Percentiles rank a stretch among this genome's conserved stretches.
Conservation (phyloP, 1,140 invertebrate genomes). For the Magallana ariakensis region DNA sequence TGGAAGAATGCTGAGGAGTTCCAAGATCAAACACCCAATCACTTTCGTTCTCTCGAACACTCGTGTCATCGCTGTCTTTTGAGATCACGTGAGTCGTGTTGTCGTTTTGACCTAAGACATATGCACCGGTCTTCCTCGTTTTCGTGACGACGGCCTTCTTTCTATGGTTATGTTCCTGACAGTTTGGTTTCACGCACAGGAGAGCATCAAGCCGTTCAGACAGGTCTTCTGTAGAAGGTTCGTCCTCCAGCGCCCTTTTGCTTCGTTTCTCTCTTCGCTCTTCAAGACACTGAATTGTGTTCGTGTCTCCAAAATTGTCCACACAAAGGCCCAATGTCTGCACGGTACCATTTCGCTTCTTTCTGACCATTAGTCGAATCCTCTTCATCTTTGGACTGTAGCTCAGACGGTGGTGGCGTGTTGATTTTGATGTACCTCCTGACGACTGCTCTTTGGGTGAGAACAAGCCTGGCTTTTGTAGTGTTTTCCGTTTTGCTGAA, state of each 20-base stretch:
- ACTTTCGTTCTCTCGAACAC: not conserved
- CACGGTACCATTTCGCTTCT: not conserved
- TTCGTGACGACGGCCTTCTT: not conserved
- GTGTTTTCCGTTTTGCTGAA: not conserved
- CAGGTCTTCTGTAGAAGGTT: not conserved
- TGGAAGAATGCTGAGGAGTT: not conserved
- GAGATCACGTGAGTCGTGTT: not conserved
- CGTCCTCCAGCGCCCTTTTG: not conserved
- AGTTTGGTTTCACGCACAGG: not conserved
- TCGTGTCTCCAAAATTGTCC: not conserved
- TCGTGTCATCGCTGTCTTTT: not conserved
- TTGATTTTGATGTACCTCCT: not conserved
- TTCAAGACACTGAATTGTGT: not conserved
- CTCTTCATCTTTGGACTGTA: not conserved
- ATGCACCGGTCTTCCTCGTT: not conserved
- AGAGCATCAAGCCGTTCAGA: not conserved
- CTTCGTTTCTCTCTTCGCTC: not conserved
- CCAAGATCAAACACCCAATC: not conserved
- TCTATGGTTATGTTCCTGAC: not conserved
- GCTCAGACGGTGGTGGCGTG: not conserved
- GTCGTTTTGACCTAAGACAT: not conserved
- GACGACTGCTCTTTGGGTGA: not conserved
- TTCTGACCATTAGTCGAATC: not conserved
- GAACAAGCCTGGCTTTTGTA: not conserved
- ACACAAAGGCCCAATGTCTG: not conserved